These are phyloP conservation scores for Pristionchus exspectatus DNA, from an alignment of 2,888 invertebrate genomes.

Conservation along the genomic window DNA sequence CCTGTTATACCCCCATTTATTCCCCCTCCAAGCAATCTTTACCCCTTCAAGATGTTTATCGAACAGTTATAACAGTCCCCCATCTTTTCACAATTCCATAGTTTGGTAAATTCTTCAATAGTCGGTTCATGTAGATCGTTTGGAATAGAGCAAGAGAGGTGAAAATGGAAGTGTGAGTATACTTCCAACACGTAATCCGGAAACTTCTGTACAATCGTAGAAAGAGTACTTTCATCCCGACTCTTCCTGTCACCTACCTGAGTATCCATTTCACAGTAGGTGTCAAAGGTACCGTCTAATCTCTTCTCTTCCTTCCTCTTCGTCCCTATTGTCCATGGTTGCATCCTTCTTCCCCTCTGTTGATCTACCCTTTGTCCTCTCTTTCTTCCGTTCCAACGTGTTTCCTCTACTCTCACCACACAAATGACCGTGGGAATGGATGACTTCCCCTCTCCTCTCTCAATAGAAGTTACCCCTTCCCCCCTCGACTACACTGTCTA, in stretches of 20 bases:
- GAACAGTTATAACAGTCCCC: no score
- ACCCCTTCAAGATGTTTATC: not conserved
- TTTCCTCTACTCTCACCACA: conserved; percentile 26
- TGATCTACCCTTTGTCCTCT: conserved; percentile 42
- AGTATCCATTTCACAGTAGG: conserved; percentile 36
- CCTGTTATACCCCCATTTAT: not conserved
- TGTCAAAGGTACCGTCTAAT: conserved; percentile 21
- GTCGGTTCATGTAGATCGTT: no score
- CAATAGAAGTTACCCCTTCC: not conserved
- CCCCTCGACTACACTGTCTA: not conserved
- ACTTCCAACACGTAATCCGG: no score
- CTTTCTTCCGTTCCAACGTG: not conserved
- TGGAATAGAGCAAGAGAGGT: no score
- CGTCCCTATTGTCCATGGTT: conserved; percentile 4
- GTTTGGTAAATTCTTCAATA: no score
- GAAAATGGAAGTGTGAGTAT: no score
- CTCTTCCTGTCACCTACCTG: not conserved
- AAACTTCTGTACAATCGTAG: no score
- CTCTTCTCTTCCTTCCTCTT: not conserved
- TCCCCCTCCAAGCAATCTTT: not conserved
- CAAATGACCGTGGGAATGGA: conserved; percentile 50
- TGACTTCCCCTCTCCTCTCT: conserved; percentile 14
- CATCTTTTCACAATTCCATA: no score
- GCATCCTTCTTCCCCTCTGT: conserved; percentile 9
- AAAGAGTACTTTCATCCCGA: not conserved